Base-by-base conservation (phyloP, 2,797 vertebrate genomes). In the Tiaroga cobitis region DNA sequence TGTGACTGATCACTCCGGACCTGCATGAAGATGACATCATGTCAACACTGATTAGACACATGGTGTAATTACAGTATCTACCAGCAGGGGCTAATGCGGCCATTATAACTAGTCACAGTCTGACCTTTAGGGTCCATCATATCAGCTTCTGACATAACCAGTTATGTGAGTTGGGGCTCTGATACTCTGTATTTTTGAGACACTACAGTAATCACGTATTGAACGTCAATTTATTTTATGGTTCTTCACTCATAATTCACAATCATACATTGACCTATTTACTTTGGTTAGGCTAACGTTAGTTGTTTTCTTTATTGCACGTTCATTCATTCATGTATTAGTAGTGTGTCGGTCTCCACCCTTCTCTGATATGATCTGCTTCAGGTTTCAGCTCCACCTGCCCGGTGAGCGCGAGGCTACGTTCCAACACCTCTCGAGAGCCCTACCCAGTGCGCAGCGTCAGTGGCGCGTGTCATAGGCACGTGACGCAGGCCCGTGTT, bases 361-460 rank as follows among this genome's bases (percentile, higher is more conserved):
- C 59, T 59, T 73, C 4, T 26, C 92, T 49, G 0, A 5, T 49
- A 93, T 91, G 81, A 88, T 82, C 76, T 61, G 16, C 15, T 37
- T 70, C 65, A 61, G 65, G 77, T 61, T 83, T 65, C 56, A 21
- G 83, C 86, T 76, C 80, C 92, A 91, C 92, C 90, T 92, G 92
- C 72, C 37, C 90, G 78, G 87, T 91, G 86, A 83, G 79, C 29
- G 32, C 21, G 32, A 2, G 46, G n/a, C 9, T 0, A 26, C 3
- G 67, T 24, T 4, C n/a, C 19, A 1, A 74, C 37, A 0, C 69
- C 51, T 46, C 19, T 4, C 4, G 29, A 46, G 81, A 1, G 0
- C 21, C 39, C 81, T 74, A 7, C 0, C 49, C 13, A 59, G 80
- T 61, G 24, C 8, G 4, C 51, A 9, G 34, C 34, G 8, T 8